phyloP scores from a whole-genome alignment of 2,888 invertebrate species.

The Chydorus sphaericus region DNA sequence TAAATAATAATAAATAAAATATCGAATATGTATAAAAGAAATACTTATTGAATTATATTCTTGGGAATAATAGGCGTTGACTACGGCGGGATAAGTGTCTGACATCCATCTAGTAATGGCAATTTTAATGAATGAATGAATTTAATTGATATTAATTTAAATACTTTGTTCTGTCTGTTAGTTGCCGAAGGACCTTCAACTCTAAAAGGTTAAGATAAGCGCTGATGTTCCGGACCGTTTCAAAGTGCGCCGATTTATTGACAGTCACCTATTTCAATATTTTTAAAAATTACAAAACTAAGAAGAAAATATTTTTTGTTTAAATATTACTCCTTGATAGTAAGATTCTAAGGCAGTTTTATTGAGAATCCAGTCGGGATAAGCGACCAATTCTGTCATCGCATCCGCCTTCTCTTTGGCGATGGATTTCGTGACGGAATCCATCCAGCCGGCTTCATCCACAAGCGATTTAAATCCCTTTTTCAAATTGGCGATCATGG shows the following conservation, averaged over 20 bases:
- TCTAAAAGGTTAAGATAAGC: neutral
- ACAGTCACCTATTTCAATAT: neutral
- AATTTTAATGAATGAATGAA: neutral
- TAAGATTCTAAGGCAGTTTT: constrained; percentile 24
- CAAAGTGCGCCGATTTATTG: constrained; percentile 2
- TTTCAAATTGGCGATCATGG: constrained; percentile 10
- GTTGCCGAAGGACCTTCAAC: neutral
- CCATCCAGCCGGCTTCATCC: constrained; percentile 27
- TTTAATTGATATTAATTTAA: neutral
- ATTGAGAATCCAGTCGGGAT: constrained; percentile 28
- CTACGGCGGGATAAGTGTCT: constrained; percentile 31
- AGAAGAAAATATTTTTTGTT: constrained; percentile 21
- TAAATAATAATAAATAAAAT: too few species aligned
- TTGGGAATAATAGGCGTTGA: constrained; percentile 42
- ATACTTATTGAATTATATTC: constrained; percentile 37
- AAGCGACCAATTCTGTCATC: constrained; percentile 28
- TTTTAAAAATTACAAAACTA: neutral
- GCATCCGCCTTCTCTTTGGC: constrained; percentile 27
- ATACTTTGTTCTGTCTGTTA: constrained; percentile 15
- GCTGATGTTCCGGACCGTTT: constrained; percentile 4
- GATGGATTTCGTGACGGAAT: constrained; percentile 23
- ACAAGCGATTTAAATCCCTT: constrained; percentile 11
- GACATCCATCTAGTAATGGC: constrained; percentile 18
- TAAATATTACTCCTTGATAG: constrained; percentile 20
- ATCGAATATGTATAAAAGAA: constrained; percentile 16